Evolutionary conservation across 1,140 invertebrate species (phyloP).

Genomic region (Scylla paramamosain): DNA sequence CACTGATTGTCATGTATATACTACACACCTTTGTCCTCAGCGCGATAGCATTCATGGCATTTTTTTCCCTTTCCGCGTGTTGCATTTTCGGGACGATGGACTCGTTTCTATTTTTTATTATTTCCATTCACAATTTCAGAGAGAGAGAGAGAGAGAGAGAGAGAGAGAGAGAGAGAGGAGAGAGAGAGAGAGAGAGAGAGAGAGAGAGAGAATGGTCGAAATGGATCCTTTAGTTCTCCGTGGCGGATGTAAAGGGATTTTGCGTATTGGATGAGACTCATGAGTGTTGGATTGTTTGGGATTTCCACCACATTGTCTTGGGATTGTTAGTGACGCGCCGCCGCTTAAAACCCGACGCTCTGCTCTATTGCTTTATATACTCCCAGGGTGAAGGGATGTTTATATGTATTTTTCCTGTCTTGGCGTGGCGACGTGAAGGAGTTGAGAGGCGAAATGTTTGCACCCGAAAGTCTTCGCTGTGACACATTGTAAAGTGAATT

Average conservation of each 20-base stretch:
- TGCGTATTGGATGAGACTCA: background rate
- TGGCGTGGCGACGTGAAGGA: background rate
- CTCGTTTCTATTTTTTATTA: background rate
- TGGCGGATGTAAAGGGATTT: background rate
- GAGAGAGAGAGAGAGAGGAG: too few relatives aligned
- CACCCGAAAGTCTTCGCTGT: background rate
- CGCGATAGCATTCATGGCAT: conserved; percentile 19
- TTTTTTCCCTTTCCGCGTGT: conserved; percentile 11
- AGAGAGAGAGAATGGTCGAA: background rate
- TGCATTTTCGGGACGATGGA: conserved; percentile 7
- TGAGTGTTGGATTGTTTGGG: background rate
- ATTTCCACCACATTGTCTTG: background rate
- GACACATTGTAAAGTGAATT: conserved; percentile 48
- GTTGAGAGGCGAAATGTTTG: conserved; percentile 37
- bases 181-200: too few relatives aligned
- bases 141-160: background rate
- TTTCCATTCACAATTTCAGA: background rate
- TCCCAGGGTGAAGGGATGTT: background rate
- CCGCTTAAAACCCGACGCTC: background rate
- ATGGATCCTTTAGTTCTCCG: background rate
- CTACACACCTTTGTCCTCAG: conserved; percentile 21
- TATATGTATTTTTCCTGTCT: background rate
- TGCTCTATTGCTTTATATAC: background rate
- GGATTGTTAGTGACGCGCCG: background rate
- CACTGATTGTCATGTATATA: conserved; percentile 40